These are phyloP conservation scores for Pelvicachromis taeniatus DNA, from an alignment of 2,113 vertebrate genomes.

Conservation along the genomic window DNA sequence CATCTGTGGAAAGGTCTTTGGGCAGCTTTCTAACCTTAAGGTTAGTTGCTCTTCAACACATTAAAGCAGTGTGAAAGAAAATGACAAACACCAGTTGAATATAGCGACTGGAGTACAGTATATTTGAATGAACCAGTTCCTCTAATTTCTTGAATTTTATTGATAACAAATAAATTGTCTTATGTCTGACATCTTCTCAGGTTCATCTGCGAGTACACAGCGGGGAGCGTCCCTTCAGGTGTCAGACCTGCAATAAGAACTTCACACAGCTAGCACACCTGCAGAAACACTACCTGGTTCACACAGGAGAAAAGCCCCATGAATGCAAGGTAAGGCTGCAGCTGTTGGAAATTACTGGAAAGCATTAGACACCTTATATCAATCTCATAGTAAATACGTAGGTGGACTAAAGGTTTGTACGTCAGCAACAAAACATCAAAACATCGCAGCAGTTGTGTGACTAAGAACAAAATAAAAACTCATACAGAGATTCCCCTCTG, in stretches of 20 bases:
- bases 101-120: neutral
- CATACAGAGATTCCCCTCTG: neutral
- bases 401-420: neutral
- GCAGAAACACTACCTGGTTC: constrained; percentile 97
- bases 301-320: constrained; percentile 94
- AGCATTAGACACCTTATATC: neutral
- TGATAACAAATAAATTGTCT: neutral
- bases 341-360: neutral
- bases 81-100: neutral
- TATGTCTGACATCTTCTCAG: constrained; percentile 57
- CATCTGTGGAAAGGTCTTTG: constrained; percentile 89
- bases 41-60: constrained; percentile 60
- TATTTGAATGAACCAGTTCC: neutral
- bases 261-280: constrained; percentile 95
- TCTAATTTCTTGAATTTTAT: neutral
- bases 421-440: neutral
- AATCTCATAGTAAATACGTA: neutral
- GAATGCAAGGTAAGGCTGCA: constrained; percentile 84
- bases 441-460: neutral
- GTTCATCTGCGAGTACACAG: constrained; percentile 96
- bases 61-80: neutral
- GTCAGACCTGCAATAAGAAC: constrained; percentile 90
- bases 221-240: constrained; percentile 91
- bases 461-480: neutral
- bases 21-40: constrained; percentile 97